A percentile compares a stretch with the other conserved stretches of the same genome.
These are phyloP conservation scores for Taenaris catops DNA, from an alignment of 2,888 invertebrate species.

Conservation along the genomic window DNA sequence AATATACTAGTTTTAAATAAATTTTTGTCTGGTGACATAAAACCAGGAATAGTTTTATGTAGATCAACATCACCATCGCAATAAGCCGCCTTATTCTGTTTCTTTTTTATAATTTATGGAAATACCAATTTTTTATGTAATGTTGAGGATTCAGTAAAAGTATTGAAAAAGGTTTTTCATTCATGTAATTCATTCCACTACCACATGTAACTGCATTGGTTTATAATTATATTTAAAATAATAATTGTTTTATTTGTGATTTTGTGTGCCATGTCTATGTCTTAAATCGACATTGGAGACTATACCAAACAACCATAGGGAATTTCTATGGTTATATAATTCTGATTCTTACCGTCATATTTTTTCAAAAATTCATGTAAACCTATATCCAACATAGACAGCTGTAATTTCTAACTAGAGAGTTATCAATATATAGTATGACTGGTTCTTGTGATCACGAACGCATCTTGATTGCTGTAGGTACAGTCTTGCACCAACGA, in stretches of 20 bases:
- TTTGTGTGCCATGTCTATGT: slow-evolving; percentile 9
- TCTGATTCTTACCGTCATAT: too few relatives aligned
- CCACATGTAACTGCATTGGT: slow-evolving; percentile 24
- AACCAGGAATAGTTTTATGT: slow-evolving; percentile 3
- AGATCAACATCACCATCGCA: slow-evolving; percentile 12
- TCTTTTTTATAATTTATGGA: slow-evolving; percentile 5
- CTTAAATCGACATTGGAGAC: too few relatives aligned
- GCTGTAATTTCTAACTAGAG: too few relatives aligned
- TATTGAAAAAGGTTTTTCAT: slow-evolving; percentile 24
- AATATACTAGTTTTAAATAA: slow-evolving; percentile 1
- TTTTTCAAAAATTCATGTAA: too few relatives aligned
- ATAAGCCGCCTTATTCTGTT: slow-evolving; percentile 16
- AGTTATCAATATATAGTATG: too few relatives aligned
- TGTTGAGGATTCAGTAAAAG: slow-evolving; percentile 21
- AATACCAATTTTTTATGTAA: slow-evolving; percentile 13
- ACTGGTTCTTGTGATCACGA: too few relatives aligned
- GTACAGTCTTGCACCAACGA: too few relatives aligned
- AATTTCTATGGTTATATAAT: too few relatives aligned
- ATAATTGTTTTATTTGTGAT: slow-evolving; percentile 22
- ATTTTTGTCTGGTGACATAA: slow-evolving; percentile 4
- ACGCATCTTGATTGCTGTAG: too few relatives aligned
- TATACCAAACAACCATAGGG: too few relatives aligned
- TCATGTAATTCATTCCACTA: slow-evolving; percentile 32
- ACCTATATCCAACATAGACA: too few relatives aligned
- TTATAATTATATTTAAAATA: slow-evolving; percentile 24